phyloP scores from a whole-genome alignment of 2,113 vertebrate species.

The Etheostoma cragini region DNA sequence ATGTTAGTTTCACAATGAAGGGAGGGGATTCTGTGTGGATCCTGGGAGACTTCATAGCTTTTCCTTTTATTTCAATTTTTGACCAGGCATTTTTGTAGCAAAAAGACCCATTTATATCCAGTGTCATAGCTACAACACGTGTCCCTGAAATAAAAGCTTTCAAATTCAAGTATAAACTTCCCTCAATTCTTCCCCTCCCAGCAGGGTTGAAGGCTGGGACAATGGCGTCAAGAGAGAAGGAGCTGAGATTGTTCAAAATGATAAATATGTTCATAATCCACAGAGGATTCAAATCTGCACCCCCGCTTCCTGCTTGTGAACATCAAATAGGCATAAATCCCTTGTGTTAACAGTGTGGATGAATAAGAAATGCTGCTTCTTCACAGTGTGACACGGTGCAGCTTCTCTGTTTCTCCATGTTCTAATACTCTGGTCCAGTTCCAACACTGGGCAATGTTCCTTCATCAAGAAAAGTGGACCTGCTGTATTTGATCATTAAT shows the following conservation, averaged over 20 bases:
- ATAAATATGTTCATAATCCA: constrained; percentile 27
- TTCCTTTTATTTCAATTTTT: constrained; percentile 18
- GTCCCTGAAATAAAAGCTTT: constrained; percentile 59
- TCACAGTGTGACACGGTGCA: not conserved
- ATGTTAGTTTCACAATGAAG: constrained; percentile 58
- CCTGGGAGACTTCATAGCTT: constrained; percentile 37
- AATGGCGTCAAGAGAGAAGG: constrained; percentile 48
- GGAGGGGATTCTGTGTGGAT: constrained; percentile 46
- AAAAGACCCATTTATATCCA: not conserved
- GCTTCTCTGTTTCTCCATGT: not conserved
- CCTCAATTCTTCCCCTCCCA: constrained; percentile 77
- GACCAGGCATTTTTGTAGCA: not conserved
- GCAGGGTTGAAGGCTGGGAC: constrained; percentile 67
- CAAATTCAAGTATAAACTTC: constrained; percentile 66
- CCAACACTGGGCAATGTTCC: not conserved
- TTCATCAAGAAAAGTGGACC: not conserved
- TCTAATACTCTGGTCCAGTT: not conserved
- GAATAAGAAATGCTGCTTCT: constrained; percentile 11
- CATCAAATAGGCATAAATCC: constrained; percentile 25
- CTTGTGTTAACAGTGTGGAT: constrained; percentile 4
- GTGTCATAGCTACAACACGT: not conserved
- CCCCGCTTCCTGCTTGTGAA: constrained; percentile 1
- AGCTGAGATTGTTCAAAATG: constrained; percentile 24
- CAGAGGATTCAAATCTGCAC: not conserved
- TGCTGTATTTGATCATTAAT: not conserved